phyloP scores from a whole-genome alignment of 2,113 vertebrate genomes.

The Xenopus tropicalis region UCB_Xtro_10.0 CM004446.2:59844501-59845000 shows the following conservation, averaged over 20 bases:
- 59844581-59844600: neutral
- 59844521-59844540: too few species aligned
- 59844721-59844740: conserved; percentile 18
- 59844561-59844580: neutral
- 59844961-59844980: too few species aligned
- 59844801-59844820: neutral
- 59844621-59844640: neutral
- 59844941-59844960: too few species aligned
- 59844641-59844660: neutral
- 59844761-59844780: conserved; percentile 42
- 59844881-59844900: too few species aligned
- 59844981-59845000: too few species aligned
- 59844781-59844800: conserved; percentile 31
- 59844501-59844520: too few species aligned
- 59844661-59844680: neutral
- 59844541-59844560: neutral
- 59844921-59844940: too few species aligned
- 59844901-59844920: too few species aligned
- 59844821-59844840: neutral
- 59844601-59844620: neutral
- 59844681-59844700: neutral
- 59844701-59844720: neutral
- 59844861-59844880: too few species aligned
- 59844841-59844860: too few species aligned
- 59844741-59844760: conserved; percentile 32